Evolutionary conservation across 2,113 vertebrate genomes (phyloP), one percentile per base, ranked within the genome.

Genomic region (Aramus guarauna): DNA sequence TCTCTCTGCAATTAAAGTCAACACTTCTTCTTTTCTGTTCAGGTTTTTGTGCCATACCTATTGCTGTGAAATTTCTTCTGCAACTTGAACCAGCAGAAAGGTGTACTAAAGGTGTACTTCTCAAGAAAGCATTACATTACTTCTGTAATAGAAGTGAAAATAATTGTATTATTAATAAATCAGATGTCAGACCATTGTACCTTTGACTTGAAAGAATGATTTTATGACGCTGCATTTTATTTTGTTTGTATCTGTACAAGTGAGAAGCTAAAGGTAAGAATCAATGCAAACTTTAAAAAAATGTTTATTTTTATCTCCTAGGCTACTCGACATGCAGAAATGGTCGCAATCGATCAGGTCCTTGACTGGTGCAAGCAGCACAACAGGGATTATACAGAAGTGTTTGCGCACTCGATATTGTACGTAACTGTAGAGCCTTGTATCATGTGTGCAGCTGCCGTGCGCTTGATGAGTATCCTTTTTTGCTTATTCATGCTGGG

Each of bases 361-460:
- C 95, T 99, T 34, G 98, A 98, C 17, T 99, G 99, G 99, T 99
- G 99, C 96, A 94, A n/a, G 45, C 64, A 23, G 3, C 81, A 74
- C 21, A 90, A 96, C 81, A 96, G 88, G 94, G 97, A 97, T 9
- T 94, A 97, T 1, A 93, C 89, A 5, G 92, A 98, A 9, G 99
- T 99, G 56, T 99, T 99, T 64, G 63, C 96, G 34, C 91, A 68
- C 11, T 98, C 98, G 0, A 98, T 98, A 3, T 59, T 99, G 43
- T 99, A 99, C 0, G 99, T 99, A 52, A 99, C 99, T 0, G 99
- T 99, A 93, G 99, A 99, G 96, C 99, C 99, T 0, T 99, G 99
- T 78, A 97, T 99, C 93, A 99, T 99, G 99, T 99, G 99, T 58
- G 99, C 99, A 0, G 99, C 99, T 11, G 99, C 99, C 0, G 85